Percentiles rank a stretch among this genome's conserved stretches.
Evolutionary conservation across 2,113 vertebrate genomes (phyloP).

Genomic region (Dasyurus viverrinus): DNA sequence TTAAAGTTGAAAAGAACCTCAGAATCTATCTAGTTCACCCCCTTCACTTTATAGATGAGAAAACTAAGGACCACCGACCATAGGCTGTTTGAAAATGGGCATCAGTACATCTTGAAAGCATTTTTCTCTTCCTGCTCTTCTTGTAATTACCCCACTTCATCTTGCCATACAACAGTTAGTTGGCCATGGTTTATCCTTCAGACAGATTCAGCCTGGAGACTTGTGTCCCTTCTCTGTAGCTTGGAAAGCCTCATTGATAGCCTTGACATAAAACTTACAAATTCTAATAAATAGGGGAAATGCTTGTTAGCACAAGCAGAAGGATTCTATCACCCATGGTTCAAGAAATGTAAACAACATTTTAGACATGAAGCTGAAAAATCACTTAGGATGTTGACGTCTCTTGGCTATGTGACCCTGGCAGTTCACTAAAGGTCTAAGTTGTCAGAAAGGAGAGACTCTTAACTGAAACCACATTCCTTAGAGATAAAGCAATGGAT

Average conservation of each 20-base stretch:
- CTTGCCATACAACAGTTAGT: conserved; percentile 61
- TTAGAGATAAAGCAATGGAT: conserved; percentile 59
- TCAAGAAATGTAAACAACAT: conserved; percentile 77
- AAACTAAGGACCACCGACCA: background rate
- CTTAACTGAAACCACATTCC: conserved; percentile 65
- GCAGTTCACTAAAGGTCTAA: conserved; percentile 71
- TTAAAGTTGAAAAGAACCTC: background rate
- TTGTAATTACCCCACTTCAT: background rate
- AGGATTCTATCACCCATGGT: conserved; percentile 77
- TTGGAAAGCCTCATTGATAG: conserved; percentile 56
- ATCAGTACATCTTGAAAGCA: conserved; percentile 37
- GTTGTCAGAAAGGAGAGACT: conserved; percentile 58
- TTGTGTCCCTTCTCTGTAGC: conserved; percentile 47
- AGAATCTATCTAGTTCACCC: background rate
- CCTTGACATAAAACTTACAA: conserved; percentile 67
- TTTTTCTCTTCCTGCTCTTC: background rate
- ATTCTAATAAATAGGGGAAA: conserved; percentile 67
- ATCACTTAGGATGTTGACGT: conserved; percentile 69
- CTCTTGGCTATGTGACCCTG: conserved; percentile 72
- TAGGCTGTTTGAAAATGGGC: conserved; percentile 25
- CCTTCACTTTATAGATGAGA: background rate
- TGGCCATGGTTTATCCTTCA: conserved; percentile 16
- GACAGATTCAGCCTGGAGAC: conserved; percentile 44
- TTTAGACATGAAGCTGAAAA: conserved; percentile 77
- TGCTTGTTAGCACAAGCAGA: conserved; percentile 66